phyloP scores from a whole-genome alignment of 2,888 invertebrate species.

The Phytoseiulus persimilis region DNA sequence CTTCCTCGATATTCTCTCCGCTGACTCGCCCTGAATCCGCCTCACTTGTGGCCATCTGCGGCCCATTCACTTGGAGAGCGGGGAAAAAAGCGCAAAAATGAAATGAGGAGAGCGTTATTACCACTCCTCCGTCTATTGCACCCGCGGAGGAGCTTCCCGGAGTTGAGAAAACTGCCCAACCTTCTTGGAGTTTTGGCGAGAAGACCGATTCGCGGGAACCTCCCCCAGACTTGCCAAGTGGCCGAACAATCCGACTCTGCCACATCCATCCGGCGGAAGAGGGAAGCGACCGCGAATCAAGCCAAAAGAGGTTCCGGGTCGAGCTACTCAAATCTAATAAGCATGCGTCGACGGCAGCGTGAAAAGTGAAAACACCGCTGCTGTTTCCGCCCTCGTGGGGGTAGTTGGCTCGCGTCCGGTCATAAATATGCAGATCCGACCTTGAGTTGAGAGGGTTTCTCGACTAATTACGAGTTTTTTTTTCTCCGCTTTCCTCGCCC shows the following conservation, averaged over 20 bases:
- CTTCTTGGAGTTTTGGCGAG: too few relatives aligned
- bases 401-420: not conserved
- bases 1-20: too few relatives aligned
- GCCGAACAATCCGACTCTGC: not conserved
- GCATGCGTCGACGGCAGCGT: not conserved
- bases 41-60: not conserved
- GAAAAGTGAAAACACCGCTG: not conserved
- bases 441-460: not conserved
- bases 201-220: not conserved
- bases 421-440: not conserved
- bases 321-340: not conserved
- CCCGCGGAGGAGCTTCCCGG: not conserved
- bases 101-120: not conserved
- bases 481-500: not conserved
- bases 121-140: not conserved
- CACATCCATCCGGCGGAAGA: not conserved
- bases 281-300: not conserved
- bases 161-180: not conserved
- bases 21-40: not conserved
- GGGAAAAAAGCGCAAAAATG: not conserved
- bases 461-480: not conserved
- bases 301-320: not conserved
- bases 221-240: not conserved
- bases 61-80: not conserved
- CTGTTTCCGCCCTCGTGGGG: not conserved